A percentile compares a stretch with the other conserved stretches of the same genome.
phyloP scores from a whole-genome alignment of 2,888 invertebrate species.

The Yponomeuta plumbellus region DNA sequence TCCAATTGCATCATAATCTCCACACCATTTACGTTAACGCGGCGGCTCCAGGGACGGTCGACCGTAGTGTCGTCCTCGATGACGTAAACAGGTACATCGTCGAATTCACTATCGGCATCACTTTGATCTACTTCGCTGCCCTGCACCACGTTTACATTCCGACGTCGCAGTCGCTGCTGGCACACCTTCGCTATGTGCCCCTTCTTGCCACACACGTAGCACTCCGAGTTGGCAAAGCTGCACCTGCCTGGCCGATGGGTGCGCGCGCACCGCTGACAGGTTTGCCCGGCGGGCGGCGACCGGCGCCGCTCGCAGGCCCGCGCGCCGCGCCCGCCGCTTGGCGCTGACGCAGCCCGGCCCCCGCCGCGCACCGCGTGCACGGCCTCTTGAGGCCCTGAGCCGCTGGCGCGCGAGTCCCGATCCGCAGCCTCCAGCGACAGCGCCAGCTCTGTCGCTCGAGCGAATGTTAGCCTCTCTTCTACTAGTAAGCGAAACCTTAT shows the following conservation, averaged over 20 bases:
- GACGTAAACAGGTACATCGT: background rate
- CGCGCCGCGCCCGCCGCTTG: conserved; percentile 8
- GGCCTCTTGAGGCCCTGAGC: too few relatives aligned
- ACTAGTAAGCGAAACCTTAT: conserved; percentile 13
- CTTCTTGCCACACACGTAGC: conserved; percentile 8
- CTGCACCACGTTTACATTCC: conserved; percentile 1
- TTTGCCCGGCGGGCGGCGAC: background rate
- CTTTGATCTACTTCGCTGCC: background rate
- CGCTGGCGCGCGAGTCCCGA: conserved; percentile 2
- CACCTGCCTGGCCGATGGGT: background rate
- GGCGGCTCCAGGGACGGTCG: conserved; percentile 16
- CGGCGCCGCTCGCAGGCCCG: background rate
- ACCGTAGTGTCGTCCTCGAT: background rate
- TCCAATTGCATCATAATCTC: conserved; percentile 17
- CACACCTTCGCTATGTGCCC: conserved; percentile 16
- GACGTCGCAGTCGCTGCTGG: background rate
- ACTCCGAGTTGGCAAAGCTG: conserved; percentile 14
- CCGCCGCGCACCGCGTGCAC: too few relatives aligned
- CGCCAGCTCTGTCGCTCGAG: conserved; percentile 15
- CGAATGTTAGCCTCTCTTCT: conserved; percentile 8
- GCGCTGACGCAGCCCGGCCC: background rate
- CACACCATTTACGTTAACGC: conserved; percentile 11
- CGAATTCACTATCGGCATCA: conserved; percentile 6
- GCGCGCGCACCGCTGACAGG: background rate
- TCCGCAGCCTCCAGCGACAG: conserved; percentile 17